Evolutionary conservation across 2,797 vertebrate species (phyloP).

Genomic region (Gymnocypris eckloni): DNA sequence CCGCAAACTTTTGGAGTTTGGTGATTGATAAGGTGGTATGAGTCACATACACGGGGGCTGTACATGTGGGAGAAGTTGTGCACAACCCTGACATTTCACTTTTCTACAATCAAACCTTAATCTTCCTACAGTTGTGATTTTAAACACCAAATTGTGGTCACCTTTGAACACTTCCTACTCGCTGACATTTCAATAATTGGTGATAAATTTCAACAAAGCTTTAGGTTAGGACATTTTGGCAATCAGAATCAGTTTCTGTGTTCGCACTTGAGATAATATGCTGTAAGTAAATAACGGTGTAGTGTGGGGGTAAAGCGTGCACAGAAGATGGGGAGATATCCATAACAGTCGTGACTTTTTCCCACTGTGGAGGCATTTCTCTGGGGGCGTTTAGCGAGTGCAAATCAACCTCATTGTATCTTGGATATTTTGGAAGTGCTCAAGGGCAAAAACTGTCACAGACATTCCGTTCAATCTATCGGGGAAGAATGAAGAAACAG

Average conservation of each 20-base stretch:
- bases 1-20: constrained; percentile 30
- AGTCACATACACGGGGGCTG: constrained; percentile 36
- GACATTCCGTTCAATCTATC: constrained; percentile 49
- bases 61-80: constrained; percentile 54
- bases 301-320: not conserved
- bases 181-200: constrained; percentile 32
- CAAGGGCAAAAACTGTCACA: constrained; percentile 40
- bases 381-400: constrained; percentile 32
- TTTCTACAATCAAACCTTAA: constrained; percentile 30
- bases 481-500: not conserved
- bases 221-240: constrained; percentile 28
- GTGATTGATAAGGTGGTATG: constrained; percentile 41
- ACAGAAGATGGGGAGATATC: constrained; percentile 17
- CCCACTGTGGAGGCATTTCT: constrained; percentile 2
- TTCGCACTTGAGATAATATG: not conserved
- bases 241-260: not conserved
- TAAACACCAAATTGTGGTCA: constrained; percentile 27
- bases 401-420: constrained; percentile 51
- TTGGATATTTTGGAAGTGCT: constrained; percentile 54
- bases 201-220: constrained; percentile 1
- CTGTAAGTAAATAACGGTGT: not conserved
- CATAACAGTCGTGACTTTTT: constrained; percentile 18
- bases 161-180: constrained; percentile 36
- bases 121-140: constrained; percentile 39
- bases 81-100: constrained; percentile 52